phyloP scores from a whole-genome alignment of 2,797 vertebrate species.

The Hafferia zeledoni region DNA sequence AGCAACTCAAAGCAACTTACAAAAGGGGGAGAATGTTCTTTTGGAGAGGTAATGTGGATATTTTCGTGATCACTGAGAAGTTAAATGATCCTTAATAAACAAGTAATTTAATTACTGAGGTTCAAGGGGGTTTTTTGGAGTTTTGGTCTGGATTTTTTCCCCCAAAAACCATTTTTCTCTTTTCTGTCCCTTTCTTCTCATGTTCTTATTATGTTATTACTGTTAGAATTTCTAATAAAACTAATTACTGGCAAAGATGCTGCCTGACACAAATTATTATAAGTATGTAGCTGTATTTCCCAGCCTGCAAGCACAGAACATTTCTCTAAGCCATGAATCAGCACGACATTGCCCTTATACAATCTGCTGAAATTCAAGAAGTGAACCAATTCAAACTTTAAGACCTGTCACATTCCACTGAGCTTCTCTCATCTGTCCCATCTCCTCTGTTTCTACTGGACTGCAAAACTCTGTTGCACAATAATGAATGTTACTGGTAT shows the following conservation, averaged over 20 bases:
- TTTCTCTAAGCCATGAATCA: not conserved
- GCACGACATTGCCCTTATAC: not conserved
- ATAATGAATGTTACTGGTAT: not conserved
- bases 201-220: not conserved
- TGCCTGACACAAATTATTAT: not conserved
- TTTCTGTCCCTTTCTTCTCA: not conserved
- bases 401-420: not conserved
- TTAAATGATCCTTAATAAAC: constrained; percentile 59
- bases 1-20: constrained; percentile 71
- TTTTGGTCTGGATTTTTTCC: rapidly evolving
- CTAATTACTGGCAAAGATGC: not conserved
- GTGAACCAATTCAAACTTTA: not conserved
- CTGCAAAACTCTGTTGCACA: not conserved
- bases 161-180: rapidly evolving
- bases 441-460: not conserved
- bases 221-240: not conserved
- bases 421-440: not conserved
- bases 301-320: not conserved
- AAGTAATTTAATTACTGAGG: constrained; percentile 5
- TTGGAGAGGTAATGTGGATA: constrained; percentile 61
- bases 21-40: constrained; percentile 70
- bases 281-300: not conserved
- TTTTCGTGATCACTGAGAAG: constrained; percentile 52
- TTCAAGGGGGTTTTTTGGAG: not conserved
- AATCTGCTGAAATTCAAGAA: not conserved